These are phyloP conservation scores for Tridacna gigas DNA, from an alignment of 2,888 invertebrate genomes.

Conservation along the genomic window DNA sequence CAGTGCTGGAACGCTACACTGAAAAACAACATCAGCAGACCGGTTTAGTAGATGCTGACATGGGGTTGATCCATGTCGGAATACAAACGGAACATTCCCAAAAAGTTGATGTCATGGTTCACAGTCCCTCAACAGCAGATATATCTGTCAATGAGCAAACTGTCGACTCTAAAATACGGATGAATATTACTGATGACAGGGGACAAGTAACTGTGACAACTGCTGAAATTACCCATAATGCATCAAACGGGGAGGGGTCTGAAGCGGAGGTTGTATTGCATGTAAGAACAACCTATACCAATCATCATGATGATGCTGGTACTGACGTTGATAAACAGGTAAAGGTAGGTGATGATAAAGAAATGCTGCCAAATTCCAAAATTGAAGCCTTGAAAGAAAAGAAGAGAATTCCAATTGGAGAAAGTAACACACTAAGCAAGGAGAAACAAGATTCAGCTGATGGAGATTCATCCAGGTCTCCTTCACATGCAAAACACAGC, in stretches of 20 bases:
- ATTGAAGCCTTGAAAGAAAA: not conserved
- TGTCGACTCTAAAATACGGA: slow-evolving; percentile 44
- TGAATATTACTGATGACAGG: slow-evolving; percentile 50
- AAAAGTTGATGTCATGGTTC: slow-evolving; percentile 62
- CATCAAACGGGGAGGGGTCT: slow-evolving; percentile 39
- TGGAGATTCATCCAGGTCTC: not conserved
- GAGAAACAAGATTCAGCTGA: not conserved
- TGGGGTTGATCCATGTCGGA: slow-evolving; percentile 47
- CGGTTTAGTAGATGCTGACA: not conserved
- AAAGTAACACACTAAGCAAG: not conserved
- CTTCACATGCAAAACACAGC: slow-evolving; percentile 11
- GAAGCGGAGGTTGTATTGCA: slow-evolving; percentile 62
- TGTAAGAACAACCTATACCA: slow-evolving; percentile 61
- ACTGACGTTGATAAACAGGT: slow-evolving; percentile 2
- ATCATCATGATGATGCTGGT: not conserved
- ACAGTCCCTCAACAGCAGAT: slow-evolving; percentile 49
- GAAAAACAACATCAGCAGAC: slow-evolving; percentile 11
- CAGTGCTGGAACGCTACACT: slow-evolving; percentile 33
- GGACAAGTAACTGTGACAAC: slow-evolving; percentile 56
- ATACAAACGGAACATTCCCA: slow-evolving; percentile 62
- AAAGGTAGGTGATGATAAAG: not conserved
- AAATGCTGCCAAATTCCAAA: not conserved
- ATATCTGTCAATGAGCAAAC: not conserved
- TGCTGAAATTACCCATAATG: slow-evolving; percentile 59
- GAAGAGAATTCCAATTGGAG: not conserved